phyloP scores from a whole-genome alignment of 2,797 vertebrate genomes.

The Etheostoma perlongum region DNA sequence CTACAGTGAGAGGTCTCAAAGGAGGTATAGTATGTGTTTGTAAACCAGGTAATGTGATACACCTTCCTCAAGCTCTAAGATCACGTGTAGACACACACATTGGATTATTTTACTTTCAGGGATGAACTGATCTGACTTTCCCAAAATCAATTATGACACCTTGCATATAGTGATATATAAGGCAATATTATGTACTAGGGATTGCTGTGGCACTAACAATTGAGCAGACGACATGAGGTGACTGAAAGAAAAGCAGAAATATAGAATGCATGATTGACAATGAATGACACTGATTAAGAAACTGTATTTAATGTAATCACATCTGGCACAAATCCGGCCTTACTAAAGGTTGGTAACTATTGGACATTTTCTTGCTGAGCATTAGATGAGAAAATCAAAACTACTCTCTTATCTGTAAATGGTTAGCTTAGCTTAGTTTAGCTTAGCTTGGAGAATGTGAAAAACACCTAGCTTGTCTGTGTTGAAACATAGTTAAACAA shows the following conservation, averaged over 20 bases:
- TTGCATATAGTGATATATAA: neutral
- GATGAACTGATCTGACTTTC: neutral
- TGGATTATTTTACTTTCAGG: neutral
- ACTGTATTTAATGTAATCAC: no score
- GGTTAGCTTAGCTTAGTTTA: neutral
- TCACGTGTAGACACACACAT: neutral
- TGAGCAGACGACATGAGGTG: no score
- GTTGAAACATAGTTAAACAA: no score
- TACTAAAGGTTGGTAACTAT: no score
- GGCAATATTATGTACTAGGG: neutral
- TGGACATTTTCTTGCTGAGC: neutral
- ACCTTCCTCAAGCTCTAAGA: neutral
- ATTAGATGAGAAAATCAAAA: neutral
- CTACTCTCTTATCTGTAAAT: neutral
- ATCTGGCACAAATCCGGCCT: no score
- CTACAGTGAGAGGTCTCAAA: constrained; percentile 5
- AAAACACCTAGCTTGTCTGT: neutral
- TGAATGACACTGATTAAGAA: no score
- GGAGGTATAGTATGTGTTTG: neutral
- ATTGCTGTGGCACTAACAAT: neutral
- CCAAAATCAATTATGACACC: neutral
- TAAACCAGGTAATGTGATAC: neutral
- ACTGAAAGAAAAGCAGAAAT: no score
- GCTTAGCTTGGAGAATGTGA: neutral
- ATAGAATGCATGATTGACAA: no score